phyloP scores from a whole-genome alignment of 2,113 vertebrate species.

The Cryptomyrus ogoouensis region DNA sequence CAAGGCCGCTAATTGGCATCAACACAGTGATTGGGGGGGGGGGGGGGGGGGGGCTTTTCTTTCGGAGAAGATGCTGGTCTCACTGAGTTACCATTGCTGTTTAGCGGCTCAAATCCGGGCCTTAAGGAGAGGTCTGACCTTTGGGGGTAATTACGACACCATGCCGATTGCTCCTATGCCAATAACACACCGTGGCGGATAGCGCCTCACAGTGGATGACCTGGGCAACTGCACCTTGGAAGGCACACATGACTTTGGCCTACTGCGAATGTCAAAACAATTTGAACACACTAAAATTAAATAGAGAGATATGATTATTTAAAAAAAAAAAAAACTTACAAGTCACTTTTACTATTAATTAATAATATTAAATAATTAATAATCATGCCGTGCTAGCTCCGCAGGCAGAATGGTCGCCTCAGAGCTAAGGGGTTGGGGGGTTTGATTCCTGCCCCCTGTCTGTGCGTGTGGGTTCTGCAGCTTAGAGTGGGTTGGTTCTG shows the following conservation, averaged over 20 bases:
- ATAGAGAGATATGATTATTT: not conserved
- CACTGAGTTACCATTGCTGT: not conserved
- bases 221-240: not conserved
- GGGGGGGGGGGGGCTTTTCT: conserved; percentile 7
- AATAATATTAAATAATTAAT: not conserved
- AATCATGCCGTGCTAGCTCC: not conserved
- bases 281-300: not conserved
- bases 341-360: not conserved
- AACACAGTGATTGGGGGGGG: conserved; percentile 16
- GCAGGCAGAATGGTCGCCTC: not conserved
- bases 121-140: not conserved
- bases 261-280: not conserved
- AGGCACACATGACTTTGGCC: not conserved
- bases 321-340: not conserved
- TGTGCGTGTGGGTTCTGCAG: not conserved
- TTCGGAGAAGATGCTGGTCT: not conserved
- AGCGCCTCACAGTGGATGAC: conserved; percentile 11
- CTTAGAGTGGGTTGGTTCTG: not conserved
- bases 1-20: conserved; percentile 32
- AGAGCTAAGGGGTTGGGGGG: not conserved
- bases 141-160: not conserved
- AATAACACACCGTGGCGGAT: not conserved
- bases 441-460: not conserved
- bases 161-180: not conserved
- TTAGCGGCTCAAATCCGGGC: not conserved